phyloP scores from a whole-genome alignment of 2,888 invertebrate species.

The Yponomeuta plumbellus region DNA sequence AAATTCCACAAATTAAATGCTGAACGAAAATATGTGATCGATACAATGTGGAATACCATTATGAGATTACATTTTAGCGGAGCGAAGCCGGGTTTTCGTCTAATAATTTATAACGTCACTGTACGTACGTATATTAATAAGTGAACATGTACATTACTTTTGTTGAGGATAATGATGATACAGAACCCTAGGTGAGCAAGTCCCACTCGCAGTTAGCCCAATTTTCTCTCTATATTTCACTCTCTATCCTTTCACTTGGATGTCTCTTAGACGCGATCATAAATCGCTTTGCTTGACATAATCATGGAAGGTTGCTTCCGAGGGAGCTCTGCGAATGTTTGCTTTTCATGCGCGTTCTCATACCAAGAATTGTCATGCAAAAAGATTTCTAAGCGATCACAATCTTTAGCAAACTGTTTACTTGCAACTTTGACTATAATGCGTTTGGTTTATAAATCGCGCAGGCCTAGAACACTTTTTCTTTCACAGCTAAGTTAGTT shows the following conservation, averaged over 20 bases:
- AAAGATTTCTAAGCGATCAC: neutral
- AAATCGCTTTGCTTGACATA: constrained; percentile 72
- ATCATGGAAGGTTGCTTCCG: constrained; percentile 48
- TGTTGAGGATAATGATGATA: too few relatives aligned
- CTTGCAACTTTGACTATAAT: neutral
- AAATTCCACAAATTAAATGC: too few relatives aligned
- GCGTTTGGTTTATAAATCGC: neutral
- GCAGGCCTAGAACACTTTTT: too few relatives aligned
- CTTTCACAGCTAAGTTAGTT: too few relatives aligned
- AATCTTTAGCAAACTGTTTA: neutral
- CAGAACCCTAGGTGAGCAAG: too few relatives aligned
- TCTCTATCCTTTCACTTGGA: constrained; percentile 54
- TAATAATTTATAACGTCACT: too few relatives aligned
- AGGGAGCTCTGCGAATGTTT: neutral
- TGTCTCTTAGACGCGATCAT: constrained; percentile 70
- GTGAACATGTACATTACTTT: too few relatives aligned
- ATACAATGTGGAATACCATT: too few relatives aligned
- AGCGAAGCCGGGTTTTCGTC: too few relatives aligned
- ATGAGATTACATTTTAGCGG: too few relatives aligned
- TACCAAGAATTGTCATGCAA: neutral
- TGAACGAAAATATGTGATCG: too few relatives aligned
- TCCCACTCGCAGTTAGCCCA: constrained; percentile 25
- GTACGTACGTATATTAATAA: too few relatives aligned
- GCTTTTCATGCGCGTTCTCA: neutral
- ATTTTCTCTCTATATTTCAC: constrained; percentile 52